Evolutionary conservation across 2,888 invertebrate genomes (phyloP).

Genomic region (Lypha dubia): DNA sequence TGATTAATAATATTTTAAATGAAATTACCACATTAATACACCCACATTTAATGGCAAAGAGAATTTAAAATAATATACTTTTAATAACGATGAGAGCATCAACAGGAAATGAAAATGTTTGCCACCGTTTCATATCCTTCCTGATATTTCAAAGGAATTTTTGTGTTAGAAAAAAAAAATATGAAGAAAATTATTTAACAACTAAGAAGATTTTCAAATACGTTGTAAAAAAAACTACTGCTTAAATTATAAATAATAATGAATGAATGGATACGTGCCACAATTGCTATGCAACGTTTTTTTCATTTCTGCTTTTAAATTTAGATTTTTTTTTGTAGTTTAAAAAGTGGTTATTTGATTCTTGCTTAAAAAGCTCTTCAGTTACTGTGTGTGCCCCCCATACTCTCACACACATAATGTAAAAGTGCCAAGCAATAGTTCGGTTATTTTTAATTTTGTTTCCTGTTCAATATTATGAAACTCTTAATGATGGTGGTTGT

Average conservation of each 20-base stretch:
- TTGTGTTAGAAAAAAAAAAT: slow-evolving; percentile 5
- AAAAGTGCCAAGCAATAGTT: slow-evolving; percentile 29
- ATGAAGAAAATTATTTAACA: background rate
- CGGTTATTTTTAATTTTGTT: slow-evolving; percentile 13
- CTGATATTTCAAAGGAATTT: background rate
- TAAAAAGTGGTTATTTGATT: slow-evolving; percentile 18
- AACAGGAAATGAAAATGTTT: background rate
- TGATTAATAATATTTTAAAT: slow-evolving; percentile 39
- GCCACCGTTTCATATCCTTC: background rate
- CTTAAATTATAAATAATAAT: slow-evolving; percentile 41
- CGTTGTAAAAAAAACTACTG: background rate
- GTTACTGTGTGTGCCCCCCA: background rate
- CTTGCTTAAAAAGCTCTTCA: slow-evolving; percentile 11
- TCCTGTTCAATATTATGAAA: slow-evolving; percentile 30
- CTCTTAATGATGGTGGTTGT: slow-evolving; percentile 31
- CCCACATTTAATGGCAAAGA: background rate
- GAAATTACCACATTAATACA: slow-evolving; percentile 27
- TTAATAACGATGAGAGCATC: background rate
- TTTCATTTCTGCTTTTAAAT: background rate
- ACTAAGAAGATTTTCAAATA: slow-evolving; percentile 48
- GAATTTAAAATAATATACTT: background rate
- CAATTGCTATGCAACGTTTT: slow-evolving; percentile 41
- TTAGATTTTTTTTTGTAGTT: background rate
- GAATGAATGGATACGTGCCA: slow-evolving; percentile 53
- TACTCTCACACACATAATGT: background rate